A percentile compares a stretch with the other conserved stretches of the same genome.
Evolutionary conservation across 2,888 invertebrate genomes (phyloP).

Genomic region (Pogonocherus hispidulus): DNA sequence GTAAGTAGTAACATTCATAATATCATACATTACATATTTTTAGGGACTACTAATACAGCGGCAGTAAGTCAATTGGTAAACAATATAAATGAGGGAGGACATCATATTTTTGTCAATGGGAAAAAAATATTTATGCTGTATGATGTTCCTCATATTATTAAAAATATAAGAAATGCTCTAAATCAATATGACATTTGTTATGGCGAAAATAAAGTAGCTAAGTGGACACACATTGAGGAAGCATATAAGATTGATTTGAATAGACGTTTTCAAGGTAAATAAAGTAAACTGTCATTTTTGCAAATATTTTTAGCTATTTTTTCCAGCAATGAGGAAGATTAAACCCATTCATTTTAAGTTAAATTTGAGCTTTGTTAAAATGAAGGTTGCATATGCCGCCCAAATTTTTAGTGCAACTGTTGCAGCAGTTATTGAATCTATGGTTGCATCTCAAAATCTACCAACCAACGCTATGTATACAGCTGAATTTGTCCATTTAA

Average conservation of each 20-base stretch:
- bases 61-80: no score
- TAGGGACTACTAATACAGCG: not conserved
- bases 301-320: not conserved
- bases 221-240: not conserved
- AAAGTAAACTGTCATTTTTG: not conserved
- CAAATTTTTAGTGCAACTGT: slow-evolving; percentile 3
- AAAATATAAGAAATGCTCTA: not conserved
- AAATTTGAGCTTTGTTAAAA: slow-evolving; percentile 6
- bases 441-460: not conserved
- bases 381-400: slow-evolving; percentile 5
- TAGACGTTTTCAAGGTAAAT: not conserved
- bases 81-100: not conserved
- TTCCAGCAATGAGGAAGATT: not conserved
- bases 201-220: not conserved
- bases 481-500: slow-evolving; percentile 8
- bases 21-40: not conserved
- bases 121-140: not conserved
- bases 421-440: not conserved
- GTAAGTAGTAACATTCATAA: not conserved
- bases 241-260: not conserved
- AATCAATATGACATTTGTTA: not conserved
- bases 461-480: slow-evolving; percentile 4
- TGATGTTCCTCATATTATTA: not conserved
- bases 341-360: not conserved
- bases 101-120: not conserved